Conservation (phyloP, 1,140 invertebrate species). For the Conus betulinus region DNA sequence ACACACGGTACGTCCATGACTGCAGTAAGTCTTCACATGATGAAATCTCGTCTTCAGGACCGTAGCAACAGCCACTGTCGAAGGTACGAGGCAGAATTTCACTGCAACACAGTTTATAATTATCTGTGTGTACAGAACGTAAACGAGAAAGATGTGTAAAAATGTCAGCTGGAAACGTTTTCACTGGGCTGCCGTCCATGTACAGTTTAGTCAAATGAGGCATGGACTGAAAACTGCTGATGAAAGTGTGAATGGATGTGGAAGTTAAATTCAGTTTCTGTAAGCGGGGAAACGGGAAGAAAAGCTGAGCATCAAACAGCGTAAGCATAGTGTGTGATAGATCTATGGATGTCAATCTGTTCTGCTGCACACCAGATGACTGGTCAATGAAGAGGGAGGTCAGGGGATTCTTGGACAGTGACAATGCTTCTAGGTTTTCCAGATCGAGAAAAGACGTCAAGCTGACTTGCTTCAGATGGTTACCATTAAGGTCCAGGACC, state of each 20-base stretch:
- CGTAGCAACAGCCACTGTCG: not conserved
- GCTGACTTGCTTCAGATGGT: not conserved
- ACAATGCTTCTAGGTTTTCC: not conserved
- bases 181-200: not conserved
- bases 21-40: conserved; percentile 19
- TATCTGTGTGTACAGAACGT: not conserved
- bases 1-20: not conserved
- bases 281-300: not conserved
- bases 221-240: too few relatives aligned
- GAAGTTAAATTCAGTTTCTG: not conserved
- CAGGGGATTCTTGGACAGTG: conserved; percentile 1
- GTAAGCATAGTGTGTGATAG: not conserved
- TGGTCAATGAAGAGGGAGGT: not conserved
- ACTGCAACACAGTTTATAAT: conserved; percentile 10
- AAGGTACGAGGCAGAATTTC: not conserved
- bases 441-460: not conserved
- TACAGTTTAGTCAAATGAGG: not conserved
- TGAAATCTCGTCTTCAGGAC: conserved; percentile 1
- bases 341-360: not conserved
- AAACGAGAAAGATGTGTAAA: not conserved
- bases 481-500: not conserved
- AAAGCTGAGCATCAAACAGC: not conserved
- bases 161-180: not conserved
- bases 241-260: not conserved
- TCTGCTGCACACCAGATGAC: not conserved